phyloP scores from a whole-genome alignment of 2,113 vertebrate species.

The Cynoglossus semilaevis region DNA sequence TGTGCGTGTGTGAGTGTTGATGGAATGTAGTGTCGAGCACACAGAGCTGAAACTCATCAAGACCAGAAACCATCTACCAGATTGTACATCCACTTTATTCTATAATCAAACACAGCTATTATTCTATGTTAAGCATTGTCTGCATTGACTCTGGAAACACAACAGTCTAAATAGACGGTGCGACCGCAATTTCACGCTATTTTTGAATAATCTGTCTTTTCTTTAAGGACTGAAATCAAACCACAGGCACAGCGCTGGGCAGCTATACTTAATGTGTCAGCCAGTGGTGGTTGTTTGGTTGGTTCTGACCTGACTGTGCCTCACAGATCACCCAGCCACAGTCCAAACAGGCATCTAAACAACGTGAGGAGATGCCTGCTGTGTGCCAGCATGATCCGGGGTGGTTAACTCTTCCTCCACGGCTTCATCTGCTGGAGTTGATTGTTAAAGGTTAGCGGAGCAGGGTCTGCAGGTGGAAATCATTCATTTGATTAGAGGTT shows the following conservation, averaged over 20 bases:
- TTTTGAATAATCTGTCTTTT: neutral
- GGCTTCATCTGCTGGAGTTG: neutral
- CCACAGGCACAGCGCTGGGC: constrained; percentile 8
- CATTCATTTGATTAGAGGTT: no score
- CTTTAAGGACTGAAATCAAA: constrained; percentile 6
- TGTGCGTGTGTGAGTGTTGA: no score
- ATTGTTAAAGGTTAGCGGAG: neutral
- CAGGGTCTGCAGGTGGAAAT: no score
- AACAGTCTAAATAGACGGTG: neutral
- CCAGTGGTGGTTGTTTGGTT: constrained; percentile 24
- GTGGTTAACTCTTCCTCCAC: constrained; percentile 1
- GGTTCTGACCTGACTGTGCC: constrained; percentile 21
- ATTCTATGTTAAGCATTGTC: neutral
- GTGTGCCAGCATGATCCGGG: constrained; percentile 23
- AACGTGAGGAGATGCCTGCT: constrained; percentile 16
- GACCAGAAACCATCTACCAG: neutral
- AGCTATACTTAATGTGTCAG: constrained; percentile 33
- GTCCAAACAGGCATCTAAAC: constrained; percentile 36
- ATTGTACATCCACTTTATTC: neutral
- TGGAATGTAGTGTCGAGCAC: no score
- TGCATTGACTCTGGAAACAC: neutral
- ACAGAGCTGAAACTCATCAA: neutral
- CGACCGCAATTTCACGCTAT: neutral
- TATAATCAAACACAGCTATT: neutral
- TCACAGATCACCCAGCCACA: constrained; percentile 29